phyloP scores from a whole-genome alignment of 2,113 vertebrate genomes.

The Scomber scombrus region DNA sequence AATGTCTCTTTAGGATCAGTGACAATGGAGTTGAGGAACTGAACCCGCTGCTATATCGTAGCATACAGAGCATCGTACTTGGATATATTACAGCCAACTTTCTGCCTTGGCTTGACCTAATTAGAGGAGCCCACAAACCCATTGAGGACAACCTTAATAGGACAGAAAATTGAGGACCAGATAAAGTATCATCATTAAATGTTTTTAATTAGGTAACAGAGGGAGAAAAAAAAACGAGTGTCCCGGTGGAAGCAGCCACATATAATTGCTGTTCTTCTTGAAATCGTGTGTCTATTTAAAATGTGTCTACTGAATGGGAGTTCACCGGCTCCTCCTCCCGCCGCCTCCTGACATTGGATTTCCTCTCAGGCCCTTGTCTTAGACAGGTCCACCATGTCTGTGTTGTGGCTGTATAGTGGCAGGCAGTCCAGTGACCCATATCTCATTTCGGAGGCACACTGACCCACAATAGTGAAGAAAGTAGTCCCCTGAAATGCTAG shows the following conservation, averaged over 20 bases:
- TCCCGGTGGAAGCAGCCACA: slow-evolving; percentile 73
- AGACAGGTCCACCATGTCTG: slow-evolving; percentile 71
- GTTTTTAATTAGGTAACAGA: slow-evolving; percentile 85
- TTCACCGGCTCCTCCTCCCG: slow-evolving; percentile 45
- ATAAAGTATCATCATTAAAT: slow-evolving; percentile 86
- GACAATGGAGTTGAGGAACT: no score
- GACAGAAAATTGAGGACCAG: slow-evolving; percentile 82
- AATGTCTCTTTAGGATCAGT: not conserved
- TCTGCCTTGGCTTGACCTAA: slow-evolving; percentile 78
- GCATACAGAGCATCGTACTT: not conserved
- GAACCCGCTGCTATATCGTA: no score
- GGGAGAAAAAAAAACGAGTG: slow-evolving; percentile 45
- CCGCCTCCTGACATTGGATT: slow-evolving; percentile 72
- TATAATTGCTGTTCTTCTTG: slow-evolving; percentile 73
- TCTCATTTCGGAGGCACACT: slow-evolving; percentile 74
- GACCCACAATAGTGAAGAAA: slow-evolving; percentile 68
- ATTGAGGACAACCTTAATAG: slow-evolving; percentile 83
- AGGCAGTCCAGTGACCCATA: slow-evolving; percentile 79
- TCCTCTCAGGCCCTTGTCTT: slow-evolving; percentile 80
- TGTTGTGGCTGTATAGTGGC: slow-evolving; percentile 55
- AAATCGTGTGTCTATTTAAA: slow-evolving; percentile 71
- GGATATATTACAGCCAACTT: slow-evolving; percentile 69
- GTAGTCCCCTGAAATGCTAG: slow-evolving; percentile 57
- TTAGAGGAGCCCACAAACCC: slow-evolving; percentile 76
- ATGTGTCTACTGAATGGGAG: slow-evolving; percentile 61